Conservation (phyloP, 1,140 invertebrate genomes). For the Nebria ingens region DNA sequence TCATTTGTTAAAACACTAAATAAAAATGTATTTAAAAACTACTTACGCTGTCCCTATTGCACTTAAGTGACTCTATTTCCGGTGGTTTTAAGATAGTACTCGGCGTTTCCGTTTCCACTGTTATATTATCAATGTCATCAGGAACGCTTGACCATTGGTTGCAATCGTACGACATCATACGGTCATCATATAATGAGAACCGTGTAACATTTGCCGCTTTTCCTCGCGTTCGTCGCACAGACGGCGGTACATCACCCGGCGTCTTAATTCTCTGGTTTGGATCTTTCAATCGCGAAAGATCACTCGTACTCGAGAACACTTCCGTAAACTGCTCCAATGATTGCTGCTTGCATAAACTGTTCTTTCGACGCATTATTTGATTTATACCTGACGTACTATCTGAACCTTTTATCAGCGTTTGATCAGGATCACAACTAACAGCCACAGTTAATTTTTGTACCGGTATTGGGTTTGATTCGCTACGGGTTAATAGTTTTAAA, state of each 20-base stretch:
- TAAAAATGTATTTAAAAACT: slow-evolving; percentile 25
- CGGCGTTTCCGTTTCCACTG: slow-evolving; percentile 28
- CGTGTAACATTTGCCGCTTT: slow-evolving; percentile 40
- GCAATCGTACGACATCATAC: slow-evolving; percentile 56
- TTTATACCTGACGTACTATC: slow-evolving; percentile 18
- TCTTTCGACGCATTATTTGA: slow-evolving; percentile 28
- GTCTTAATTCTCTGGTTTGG: slow-evolving; percentile 68
- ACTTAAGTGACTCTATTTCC: slow-evolving; percentile 21
- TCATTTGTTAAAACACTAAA: slow-evolving; percentile 7
- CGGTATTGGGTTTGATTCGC: neutral
- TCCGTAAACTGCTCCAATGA: slow-evolving; percentile 60
- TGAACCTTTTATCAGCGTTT: neutral
- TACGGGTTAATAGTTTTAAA: neutral
- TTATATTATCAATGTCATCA: slow-evolving; percentile 34
- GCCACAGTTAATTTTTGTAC: neutral
- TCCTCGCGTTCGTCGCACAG: slow-evolving; percentile 53
- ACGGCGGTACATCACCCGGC: slow-evolving; percentile 66
- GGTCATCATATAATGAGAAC: slow-evolving; percentile 75
- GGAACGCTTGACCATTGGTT: slow-evolving; percentile 26
- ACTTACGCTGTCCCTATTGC: slow-evolving; percentile 32
- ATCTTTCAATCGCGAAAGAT: slow-evolving; percentile 54
- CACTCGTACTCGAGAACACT: slow-evolving; percentile 47
- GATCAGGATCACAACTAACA: neutral
- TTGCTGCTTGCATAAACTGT: slow-evolving; percentile 39
- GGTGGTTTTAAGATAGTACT: slow-evolving; percentile 30